These are phyloP conservation scores for Plusia festucae DNA, from an alignment of 2,888 invertebrate genomes.

Conservation along the genomic window DNA sequence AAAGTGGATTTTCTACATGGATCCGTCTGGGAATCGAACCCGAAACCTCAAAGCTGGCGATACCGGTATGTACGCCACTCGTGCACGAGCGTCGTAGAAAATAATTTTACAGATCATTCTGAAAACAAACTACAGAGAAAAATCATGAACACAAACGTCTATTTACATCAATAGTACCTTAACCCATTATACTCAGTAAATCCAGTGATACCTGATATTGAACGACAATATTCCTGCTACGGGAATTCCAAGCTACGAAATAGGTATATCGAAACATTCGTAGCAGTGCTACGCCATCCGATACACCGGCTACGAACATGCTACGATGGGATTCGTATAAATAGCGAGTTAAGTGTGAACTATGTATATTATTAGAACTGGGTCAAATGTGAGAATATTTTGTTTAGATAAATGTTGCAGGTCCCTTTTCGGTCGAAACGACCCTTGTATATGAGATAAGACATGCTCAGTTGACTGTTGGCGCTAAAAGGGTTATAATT, in stretches of 20 bases:
- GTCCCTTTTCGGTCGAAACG: background rate
- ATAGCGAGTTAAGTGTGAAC: background rate
- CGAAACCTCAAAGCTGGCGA: too few species aligned
- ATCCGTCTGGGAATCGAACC: too few species aligned
- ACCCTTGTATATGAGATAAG: slow-evolving; percentile 6
- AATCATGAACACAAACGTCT: too few species aligned
- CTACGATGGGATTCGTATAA: background rate
- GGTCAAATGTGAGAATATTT: background rate
- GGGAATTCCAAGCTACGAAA: background rate
- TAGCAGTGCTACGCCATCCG: background rate
- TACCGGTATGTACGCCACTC: too few species aligned
- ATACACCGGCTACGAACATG: background rate
- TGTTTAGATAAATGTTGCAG: slow-evolving; percentile 2
- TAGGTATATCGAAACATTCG: background rate
- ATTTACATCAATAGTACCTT: too few species aligned
- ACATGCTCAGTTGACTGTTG: slow-evolving; percentile 31
- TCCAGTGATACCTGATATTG: background rate
- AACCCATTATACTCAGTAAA: too few species aligned
- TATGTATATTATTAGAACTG: background rate
- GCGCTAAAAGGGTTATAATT: slow-evolving; percentile 52
- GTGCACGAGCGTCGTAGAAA: too few species aligned
- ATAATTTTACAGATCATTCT: too few species aligned
- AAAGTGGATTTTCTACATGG: too few species aligned
- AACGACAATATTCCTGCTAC: background rate
- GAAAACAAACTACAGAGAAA: background rate